A percentile compares a stretch with the other conserved stretches of the same genome.
Evolutionary conservation across 2,113 vertebrate species (phyloP).

Genomic region (Gasterosteus aculeatus): DNA sequence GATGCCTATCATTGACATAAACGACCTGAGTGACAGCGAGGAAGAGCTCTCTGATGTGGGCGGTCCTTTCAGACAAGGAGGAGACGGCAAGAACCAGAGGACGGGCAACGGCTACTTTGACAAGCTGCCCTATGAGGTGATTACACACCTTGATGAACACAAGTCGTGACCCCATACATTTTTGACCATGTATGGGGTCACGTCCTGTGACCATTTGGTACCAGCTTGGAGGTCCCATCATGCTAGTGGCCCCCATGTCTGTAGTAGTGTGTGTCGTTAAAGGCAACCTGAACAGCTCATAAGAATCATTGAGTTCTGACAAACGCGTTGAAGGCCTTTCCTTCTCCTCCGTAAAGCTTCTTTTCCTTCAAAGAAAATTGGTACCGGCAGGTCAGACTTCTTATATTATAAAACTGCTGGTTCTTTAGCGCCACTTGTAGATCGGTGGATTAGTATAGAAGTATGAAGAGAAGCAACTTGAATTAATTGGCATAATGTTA

Average conservation of each 20-base stretch:
- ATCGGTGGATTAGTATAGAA: not conserved
- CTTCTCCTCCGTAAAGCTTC: not conserved
- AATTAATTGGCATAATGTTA: not conserved
- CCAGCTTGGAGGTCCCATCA: not conserved
- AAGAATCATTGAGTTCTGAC: not conserved
- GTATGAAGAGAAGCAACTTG: not conserved
- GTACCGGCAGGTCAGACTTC: not conserved
- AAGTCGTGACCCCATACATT: not conserved
- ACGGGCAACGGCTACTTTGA: conserved; percentile 94
- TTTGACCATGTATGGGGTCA: not conserved
- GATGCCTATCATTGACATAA: conserved; percentile 88
- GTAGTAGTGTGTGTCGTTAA: not conserved
- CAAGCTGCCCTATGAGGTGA: conserved; percentile 97
- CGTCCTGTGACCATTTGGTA: not conserved
- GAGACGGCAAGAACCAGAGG: conserved; percentile 78
- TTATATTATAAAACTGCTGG: not conserved
- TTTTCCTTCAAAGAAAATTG: not conserved
- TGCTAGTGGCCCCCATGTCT: not conserved
- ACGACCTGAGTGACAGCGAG: conserved; percentile 90
- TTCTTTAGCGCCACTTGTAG: not conserved
- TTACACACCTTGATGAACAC: not conserved
- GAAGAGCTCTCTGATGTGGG: conserved; percentile 86
- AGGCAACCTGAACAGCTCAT: not conserved
- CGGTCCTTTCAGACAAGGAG: conserved; percentile 82
- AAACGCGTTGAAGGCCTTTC: not conserved